phyloP scores from a whole-genome alignment of 2,113 vertebrate genomes.

The Aphelocoma coerulescens region DNA sequence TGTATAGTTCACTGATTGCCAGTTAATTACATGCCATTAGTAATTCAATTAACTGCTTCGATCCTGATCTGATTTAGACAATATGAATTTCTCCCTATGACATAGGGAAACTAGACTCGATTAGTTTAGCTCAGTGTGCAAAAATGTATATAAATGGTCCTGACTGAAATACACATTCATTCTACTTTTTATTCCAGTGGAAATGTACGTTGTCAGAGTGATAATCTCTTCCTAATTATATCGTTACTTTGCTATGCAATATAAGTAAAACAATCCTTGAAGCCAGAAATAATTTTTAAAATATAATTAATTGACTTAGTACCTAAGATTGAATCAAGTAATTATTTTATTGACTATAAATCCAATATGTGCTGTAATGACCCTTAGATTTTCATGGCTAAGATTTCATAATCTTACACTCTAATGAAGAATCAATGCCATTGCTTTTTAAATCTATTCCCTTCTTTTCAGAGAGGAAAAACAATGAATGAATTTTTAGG shows the following conservation, averaged over 20 bases:
- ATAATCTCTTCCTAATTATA: conserved; percentile 44
- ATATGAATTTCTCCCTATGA: neutral
- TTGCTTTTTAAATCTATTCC: conserved; percentile 2
- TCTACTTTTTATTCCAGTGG: neutral
- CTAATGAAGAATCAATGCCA: conserved; percentile 34
- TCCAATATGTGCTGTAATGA: conserved; percentile 28
- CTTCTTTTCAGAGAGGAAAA: neutral
- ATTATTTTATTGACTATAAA: conserved; percentile 61
- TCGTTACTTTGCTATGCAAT: conserved; percentile 22
- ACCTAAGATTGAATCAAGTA: conserved; percentile 21
- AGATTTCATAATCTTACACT: conserved; percentile 18
- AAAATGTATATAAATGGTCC: neutral
- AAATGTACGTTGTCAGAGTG: neutral
- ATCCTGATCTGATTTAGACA: neutral
- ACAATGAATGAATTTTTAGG: neutral
- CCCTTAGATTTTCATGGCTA: conserved; percentile 3
- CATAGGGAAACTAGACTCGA: neutral
- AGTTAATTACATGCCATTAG: conserved; percentile 2
- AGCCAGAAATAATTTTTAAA: neutral
- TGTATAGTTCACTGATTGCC: neutral
- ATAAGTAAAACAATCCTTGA: conserved; percentile 17
- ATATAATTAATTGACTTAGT: conserved; percentile 34
- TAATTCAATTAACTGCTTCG: neutral
- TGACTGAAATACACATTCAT: neutral
- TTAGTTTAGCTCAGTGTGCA: neutral